Base-by-base conservation (phyloP, 2,888 invertebrate species). In the Sialis fuliginosa region DNA sequence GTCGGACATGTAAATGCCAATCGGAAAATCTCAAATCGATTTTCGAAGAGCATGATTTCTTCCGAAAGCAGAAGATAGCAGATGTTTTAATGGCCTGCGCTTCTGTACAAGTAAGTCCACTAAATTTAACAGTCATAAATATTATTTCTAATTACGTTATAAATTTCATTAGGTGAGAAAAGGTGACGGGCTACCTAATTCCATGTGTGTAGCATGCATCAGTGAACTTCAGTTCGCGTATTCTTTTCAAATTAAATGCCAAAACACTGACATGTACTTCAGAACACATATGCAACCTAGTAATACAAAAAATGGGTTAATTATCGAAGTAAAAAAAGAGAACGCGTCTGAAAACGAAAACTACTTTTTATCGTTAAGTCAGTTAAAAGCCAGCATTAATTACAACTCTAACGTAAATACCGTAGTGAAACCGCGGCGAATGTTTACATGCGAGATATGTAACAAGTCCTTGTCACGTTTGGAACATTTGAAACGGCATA, bases 81-180 rank as follows among this genome's bases (percentile, higher is more conserved):
- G 65, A 65, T 62, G 66, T 67, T 66, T 63, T 67, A 62, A 65
- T 66, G 64, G 64, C 65, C 56, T 65, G 65, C 58, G 57, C 64
- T 50, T 58, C 64, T 52, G 57, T 67, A 50, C 60, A 64, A 61
- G 66, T 66, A 64, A 60, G 55, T 54, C 55, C 39, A 37, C 39
- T 47, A 22, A 32, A 31, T 30, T 42, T 32, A 22, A 42, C 7
- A 30, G 7, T 10, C 8, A 7, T 10, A 37, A 10, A 37, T 10
- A 12, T 37, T 37, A 37, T 8, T 10, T 37, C 10, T 41, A n/a
- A 22, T 30, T 13, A 7, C 8, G 8, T 7, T 41, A 22, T 30
- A 6, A 22, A 13, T 22, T 4, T 13, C 4, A 22, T 30, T 50
- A 68, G 63, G 63, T 70, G 46, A 60, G 60, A 43, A 53, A 49